phyloP scores from a whole-genome alignment of 2,888 invertebrate species.

The Idaea straminata region DNA sequence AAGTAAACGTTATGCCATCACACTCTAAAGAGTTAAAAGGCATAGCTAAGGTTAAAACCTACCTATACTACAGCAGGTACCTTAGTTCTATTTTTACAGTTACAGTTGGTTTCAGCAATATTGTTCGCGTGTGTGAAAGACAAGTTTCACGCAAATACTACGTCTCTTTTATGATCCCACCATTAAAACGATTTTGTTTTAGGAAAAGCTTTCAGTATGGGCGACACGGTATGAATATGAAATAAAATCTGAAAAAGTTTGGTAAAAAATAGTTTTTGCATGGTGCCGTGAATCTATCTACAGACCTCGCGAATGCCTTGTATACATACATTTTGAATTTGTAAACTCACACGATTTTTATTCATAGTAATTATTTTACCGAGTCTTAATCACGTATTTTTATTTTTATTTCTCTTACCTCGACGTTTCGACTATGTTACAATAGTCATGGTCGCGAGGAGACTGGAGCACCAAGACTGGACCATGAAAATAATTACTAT shows the following conservation, averaged over 20 bases:
- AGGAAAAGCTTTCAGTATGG: background rate
- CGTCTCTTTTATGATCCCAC: background rate
- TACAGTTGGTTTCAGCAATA: constrained; percentile 51
- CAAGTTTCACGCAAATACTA: background rate
- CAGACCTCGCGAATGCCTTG: background rate
- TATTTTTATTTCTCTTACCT: no score
- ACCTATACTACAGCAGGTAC: no score
- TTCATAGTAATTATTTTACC: no score
- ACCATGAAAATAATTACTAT: no score
- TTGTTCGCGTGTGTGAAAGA: constrained; percentile 22
- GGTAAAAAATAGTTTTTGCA: background rate
- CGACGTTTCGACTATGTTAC: no score
- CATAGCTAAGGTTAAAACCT: background rate
- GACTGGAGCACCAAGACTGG: no score
- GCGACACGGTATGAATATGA: background rate
- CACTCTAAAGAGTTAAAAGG: background rate
- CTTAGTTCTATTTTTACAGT: constrained; percentile 22
- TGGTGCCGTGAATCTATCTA: background rate
- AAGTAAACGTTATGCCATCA: no score
- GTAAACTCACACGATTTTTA: no score
- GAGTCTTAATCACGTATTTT: no score
- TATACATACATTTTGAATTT: no score
- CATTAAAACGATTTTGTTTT: background rate
- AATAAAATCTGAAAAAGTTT: background rate
- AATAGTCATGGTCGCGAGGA: no score